Conservation (phyloP, 2,113 vertebrate genomes). For the Pundamilia nyererei region DNA sequence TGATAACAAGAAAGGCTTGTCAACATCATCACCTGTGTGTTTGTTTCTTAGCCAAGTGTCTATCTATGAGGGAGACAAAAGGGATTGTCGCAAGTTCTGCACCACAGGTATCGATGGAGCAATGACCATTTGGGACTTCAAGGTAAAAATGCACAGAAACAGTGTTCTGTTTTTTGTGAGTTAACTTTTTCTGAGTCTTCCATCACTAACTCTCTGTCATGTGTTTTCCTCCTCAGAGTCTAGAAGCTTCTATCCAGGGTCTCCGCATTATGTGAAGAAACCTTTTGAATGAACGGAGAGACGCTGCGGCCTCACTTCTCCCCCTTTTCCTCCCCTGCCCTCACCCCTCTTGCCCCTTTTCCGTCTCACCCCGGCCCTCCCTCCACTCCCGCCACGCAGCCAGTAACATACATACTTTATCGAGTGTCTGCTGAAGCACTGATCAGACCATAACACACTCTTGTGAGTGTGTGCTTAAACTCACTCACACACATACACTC, state of each 20-base stretch:
- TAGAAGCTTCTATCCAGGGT: conserved; percentile 96
- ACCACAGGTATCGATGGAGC: conserved; percentile 98
- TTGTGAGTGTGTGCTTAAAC: conserved; percentile 27
- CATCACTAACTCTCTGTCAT: background rate
- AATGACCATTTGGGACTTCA: conserved; percentile 99
- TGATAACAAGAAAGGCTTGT: background rate
- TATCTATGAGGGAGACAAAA: conserved; percentile 98
- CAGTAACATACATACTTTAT: conserved; percentile 50
- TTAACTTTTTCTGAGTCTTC: background rate
- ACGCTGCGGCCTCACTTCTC: conserved; percentile 39
- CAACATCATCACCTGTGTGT: background rate
- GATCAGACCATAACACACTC: conserved; percentile 53
- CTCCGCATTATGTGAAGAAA: conserved; percentile 93
- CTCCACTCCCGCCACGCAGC: conserved; percentile 21
- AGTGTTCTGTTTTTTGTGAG: background rate
- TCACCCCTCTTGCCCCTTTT: background rate
- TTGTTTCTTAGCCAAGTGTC: conserved; percentile 88
- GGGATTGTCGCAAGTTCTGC: conserved; percentile 98
- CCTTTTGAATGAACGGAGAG: conserved; percentile 42
- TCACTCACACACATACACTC: conserved; percentile 53
- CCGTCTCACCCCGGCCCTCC: background rate
- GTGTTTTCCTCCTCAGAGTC: conserved; percentile 73
- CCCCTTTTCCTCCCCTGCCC: background rate
- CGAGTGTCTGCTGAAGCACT: conserved; percentile 66
- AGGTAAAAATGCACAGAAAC: conserved; percentile 68